These are phyloP conservation scores for Trachelus tabidus DNA, from an alignment of 2,888 invertebrate genomes.

Conservation along the genomic window DNA sequence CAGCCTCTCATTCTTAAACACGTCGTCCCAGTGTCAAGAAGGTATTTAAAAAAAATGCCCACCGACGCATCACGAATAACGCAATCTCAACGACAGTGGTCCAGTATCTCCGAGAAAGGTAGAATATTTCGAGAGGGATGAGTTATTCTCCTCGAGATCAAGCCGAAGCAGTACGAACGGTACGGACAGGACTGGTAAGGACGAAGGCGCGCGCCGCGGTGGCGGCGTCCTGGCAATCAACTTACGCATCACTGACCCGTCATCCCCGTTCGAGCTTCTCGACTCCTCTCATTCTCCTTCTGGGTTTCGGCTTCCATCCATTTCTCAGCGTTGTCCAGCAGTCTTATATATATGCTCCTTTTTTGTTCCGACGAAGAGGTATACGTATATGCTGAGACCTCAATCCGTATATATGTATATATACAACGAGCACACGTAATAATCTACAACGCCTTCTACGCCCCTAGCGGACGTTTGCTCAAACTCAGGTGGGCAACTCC, in stretches of 20 bases:
- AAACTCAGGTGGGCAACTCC: neutral
- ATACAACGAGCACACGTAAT: neutral
- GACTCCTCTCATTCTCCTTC: conserved; percentile 1
- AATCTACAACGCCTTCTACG: neutral
- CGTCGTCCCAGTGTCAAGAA: neutral
- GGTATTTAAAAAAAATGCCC: neutral
- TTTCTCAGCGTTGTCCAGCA: no score
- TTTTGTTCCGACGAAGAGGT: neutral
- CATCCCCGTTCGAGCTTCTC: conserved; percentile 17
- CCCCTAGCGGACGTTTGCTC: neutral
- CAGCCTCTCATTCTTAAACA: neutral
- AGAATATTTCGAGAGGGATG: neutral
- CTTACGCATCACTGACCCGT: conserved; percentile 21
- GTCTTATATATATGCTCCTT: neutral
- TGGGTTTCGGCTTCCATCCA: neutral
- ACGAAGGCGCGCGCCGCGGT: conserved; percentile 5
- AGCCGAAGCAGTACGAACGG: neutral
- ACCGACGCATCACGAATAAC: neutral
- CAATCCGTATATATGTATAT: neutral
- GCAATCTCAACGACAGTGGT: neutral
- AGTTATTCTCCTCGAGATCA: neutral
- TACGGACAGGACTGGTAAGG: neutral
- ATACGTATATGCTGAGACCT: neutral
- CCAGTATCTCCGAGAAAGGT: neutral
- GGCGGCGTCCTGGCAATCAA: conserved; percentile 19